These are phyloP conservation scores for Aphyosemion australe DNA, from an alignment of 2,113 vertebrate genomes.

Conservation along the genomic window DNA sequence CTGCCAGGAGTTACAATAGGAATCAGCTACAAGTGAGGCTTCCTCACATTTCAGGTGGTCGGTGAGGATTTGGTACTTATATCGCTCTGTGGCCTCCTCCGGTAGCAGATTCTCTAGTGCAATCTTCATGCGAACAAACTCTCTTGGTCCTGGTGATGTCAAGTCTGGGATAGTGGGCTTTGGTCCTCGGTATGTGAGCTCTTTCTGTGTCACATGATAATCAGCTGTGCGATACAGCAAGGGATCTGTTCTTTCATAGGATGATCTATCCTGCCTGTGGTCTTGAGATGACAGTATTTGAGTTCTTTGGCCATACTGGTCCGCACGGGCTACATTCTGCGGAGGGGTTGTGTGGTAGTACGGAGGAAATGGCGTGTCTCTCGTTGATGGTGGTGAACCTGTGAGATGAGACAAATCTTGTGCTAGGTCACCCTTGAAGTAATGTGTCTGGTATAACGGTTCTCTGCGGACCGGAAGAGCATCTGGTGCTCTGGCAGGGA, in stretches of 20 bases:
- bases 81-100: background rate
- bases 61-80: background rate
- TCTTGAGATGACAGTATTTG: too few relatives aligned
- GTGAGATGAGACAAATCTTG: background rate
- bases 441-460: too few relatives aligned
- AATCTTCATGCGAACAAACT: background rate
- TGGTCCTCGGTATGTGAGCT: background rate
- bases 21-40: accelerated
- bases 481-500: too few relatives aligned
- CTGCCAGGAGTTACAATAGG: accelerated
- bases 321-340: too few relatives aligned
- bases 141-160: background rate
- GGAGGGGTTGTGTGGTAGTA: background rate
- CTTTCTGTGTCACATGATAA: background rate
- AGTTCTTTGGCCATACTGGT: too few relatives aligned
- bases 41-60: background rate
- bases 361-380: background rate
- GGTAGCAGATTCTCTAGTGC: background rate
- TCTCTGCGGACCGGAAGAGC: too few relatives aligned
- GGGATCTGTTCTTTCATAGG: background rate
- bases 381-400: background rate
- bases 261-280: too few relatives aligned
- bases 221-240: background rate
- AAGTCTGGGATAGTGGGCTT: background rate
- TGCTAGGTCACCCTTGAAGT: background rate